Base-by-base conservation (phyloP, 2,113 vertebrate species). In the Oceanodroma tethys region DNA sequence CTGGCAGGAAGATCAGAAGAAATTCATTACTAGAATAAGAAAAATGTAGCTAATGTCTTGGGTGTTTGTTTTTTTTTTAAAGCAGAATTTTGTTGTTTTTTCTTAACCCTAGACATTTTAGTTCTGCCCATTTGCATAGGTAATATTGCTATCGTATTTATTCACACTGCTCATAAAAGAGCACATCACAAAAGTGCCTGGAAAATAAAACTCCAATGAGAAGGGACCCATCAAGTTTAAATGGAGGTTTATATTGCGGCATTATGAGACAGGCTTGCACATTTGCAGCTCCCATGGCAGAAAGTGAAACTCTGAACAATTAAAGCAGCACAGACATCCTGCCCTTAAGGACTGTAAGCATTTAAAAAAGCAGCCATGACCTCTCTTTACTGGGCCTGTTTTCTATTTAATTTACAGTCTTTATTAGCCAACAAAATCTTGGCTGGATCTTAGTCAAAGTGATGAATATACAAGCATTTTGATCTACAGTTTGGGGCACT, bases 211-310 rank as follows among this genome's bases (percentile, higher is more conserved):
- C 66, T 95, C 83, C 85, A 81, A 92, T 97, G 90, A 93, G 81
- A 73, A 94, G 85, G 95, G 94, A 97, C 96, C 91, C 95, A 98
- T 98, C 96, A 97, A 95, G 93, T 95, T 97, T 96, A 97, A 97
- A 97, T 96, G 91, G 94, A 95, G 53, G 93, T 78, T 92, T 94
- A 72, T 84, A 93, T 68, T 96, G 81, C 90, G 18, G 86, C 75
- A 40, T 96, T 94, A 92, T 95, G 97, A 96, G 85, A 53, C 70
- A 48, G 87, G 27, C 79, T 90, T 66, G 82, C 70, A 78, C 76
- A 78, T 91, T 82, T 92, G 92, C 88, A 85, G 68, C 80, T 97
- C 94, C 97, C 88, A 95, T 78, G 74, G 65, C 92, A 79, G 93
- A 90, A 95, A 94, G 87, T 81, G 83, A 82, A 96, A 97, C 96